Evolutionary conservation across 2,888 invertebrate species (phyloP).

Genomic region (Catonia carolina): DNA sequence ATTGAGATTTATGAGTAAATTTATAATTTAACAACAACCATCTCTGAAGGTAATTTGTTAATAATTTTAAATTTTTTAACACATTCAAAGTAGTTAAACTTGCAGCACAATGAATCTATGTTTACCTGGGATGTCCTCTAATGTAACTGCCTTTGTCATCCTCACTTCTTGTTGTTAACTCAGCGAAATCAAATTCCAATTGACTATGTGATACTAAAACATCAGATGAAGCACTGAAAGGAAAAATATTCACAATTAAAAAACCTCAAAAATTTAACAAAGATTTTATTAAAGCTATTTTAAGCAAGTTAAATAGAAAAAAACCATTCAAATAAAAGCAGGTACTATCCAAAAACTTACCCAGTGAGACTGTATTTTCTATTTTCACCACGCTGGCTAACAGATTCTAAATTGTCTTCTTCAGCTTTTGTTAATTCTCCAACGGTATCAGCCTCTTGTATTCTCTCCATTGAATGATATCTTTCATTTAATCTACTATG

Average conservation of each 20-base stretch:
- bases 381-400: constrained; percentile 39
- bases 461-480: constrained; percentile 73
- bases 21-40: too few species aligned
- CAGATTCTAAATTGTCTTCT: constrained; percentile 41
- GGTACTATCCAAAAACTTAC: too few species aligned
- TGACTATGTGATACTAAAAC: constrained; percentile 40
- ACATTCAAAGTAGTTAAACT: too few species aligned
- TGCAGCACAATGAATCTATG: too few species aligned
- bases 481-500: constrained; percentile 81
- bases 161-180: constrained; percentile 48
- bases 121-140: constrained; percentile 42
- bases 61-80: too few species aligned
- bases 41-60: too few species aligned
- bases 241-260: constrained; percentile 20
- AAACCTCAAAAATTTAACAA: too few species aligned
- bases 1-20: too few species aligned
- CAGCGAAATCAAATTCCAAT: constrained; percentile 64
- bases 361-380: constrained; percentile 45
- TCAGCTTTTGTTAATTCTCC: constrained; percentile 36
- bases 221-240: constrained; percentile 37
- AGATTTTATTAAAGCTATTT: not conserved
- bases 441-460: constrained; percentile 42
- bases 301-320: not conserved
- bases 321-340: constrained; percentile 7
- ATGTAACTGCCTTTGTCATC: constrained; percentile 48